Base-by-base conservation (phyloP, 2,888 invertebrate genomes). In the Cenopis cana region DNA sequence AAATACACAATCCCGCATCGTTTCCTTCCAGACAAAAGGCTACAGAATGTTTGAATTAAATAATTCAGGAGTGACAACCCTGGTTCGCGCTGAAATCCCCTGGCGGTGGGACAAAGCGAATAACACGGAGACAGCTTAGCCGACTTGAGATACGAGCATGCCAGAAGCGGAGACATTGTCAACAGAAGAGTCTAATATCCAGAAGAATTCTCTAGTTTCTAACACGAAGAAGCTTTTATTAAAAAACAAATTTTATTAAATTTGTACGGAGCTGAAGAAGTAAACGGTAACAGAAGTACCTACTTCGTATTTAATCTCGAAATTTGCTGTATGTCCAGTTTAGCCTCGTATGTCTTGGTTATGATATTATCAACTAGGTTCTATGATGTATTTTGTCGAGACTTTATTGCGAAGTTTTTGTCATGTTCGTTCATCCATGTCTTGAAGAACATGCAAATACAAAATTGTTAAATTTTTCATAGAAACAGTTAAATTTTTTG, bases 111-210 rank as follows among this genome's bases (percentile, higher is more conserved):
- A 64, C 69, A 56, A 62, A 69, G 55, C 68, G 66, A 46, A 49
- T 49, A 59, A 62, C 50, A 68, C 29, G 69, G 14, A 49, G 68
- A 55, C 62, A 38, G 56, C 69, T 69, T 56, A 64, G 50, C 66
- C 56, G 52, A 36, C 69, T 69, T 64, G 69, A 64, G 69, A 69
- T 62, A 49, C 33, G 33, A 33, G 33, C 33, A 33, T 38, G 56
- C 55, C n/a, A 33, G 54, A 14, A 41, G 8, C 41, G 24, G 24
- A 10, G 49, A 60, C 20, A 29, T 49, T 50, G 61, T 29, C 49
- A 61, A 55, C 24, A 24, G 29, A 29, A 55, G 29, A 20, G 29
- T 55, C 24, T 29, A 24, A n/a, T 20, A 50, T 50, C 50, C 18
- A n/a, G 49, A 24, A 59, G 11, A 46, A 49, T 49, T 59, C 59